Evolutionary conservation across 2,113 vertebrate species (phyloP).

Genomic region (Anarhynchus alexandrinus): DNA sequence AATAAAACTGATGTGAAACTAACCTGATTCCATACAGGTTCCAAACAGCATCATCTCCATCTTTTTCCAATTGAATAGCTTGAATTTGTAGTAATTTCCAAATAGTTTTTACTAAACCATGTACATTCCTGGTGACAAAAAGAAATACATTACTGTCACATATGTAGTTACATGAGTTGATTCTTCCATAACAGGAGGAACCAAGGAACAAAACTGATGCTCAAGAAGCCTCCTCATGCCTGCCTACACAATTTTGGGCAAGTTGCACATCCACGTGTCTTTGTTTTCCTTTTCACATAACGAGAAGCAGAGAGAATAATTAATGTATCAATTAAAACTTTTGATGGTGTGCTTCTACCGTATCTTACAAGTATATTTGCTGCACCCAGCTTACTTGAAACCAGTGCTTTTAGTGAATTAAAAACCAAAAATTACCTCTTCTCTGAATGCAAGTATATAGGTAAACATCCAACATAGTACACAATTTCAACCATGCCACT

Average conservation of each 20-base stretch:
- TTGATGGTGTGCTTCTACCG: not conserved
- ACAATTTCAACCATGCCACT: not conserved
- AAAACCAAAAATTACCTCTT: not conserved
- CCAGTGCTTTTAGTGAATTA: not conserved
- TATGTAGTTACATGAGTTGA: not conserved
- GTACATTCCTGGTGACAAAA: constrained; percentile 80
- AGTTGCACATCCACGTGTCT: rapidly evolving
- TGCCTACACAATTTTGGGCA: not conserved
- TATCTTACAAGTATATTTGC: not conserved
- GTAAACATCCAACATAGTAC: not conserved
- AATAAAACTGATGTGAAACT: not conserved
- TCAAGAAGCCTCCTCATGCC: not conserved
- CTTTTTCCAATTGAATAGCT: constrained; percentile 69
- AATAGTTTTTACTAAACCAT: constrained; percentile 87
- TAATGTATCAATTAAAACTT: not conserved
- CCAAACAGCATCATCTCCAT: constrained; percentile 41
- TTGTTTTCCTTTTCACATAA: not conserved
- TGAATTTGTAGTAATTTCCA: constrained; percentile 86
- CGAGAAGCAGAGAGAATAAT: not conserved
- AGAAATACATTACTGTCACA: not conserved
- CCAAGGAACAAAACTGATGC: not conserved
- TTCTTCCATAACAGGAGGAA: not conserved
- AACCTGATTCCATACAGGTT: constrained; percentile 89
- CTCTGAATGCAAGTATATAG: not conserved
- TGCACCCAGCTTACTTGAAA: not conserved